Evolutionary conservation across 2,113 vertebrate genomes (phyloP), one percentile per base, ranked within the genome.

Genomic region (Mustela nigripes): DNA sequence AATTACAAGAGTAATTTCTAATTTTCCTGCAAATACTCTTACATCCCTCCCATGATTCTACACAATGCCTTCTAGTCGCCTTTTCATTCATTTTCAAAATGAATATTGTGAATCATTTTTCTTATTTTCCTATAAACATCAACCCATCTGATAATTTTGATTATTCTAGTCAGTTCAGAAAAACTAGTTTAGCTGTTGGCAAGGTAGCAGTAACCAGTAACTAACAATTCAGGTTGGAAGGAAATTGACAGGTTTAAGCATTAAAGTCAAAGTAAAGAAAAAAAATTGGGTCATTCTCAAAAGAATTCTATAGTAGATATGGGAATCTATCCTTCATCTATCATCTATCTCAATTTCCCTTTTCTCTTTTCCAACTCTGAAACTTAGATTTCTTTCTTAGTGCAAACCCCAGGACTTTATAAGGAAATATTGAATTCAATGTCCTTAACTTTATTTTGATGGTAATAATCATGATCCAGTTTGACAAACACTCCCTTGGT

Each of bases 1-100:
- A 94, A 24, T 97, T 60, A 95, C 36, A 26, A 89, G n/a, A 91
- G 31, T 73, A 89, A 88, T 97, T 95, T 95, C 48, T 97, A 85
- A 60, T 21, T 92, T 65, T 80, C 36, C 22, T 84, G 73, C 18
- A 42, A 78, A 74, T 28, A 69, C 16, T 76, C 62, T 62, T 83
- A 36, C 21, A 31, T 5, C 31, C 5, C 67, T 83, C 67, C 24
- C 48, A n/a, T 65, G 9, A 71, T 53, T 94, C 81, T 78, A 91
- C 45, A 50, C 5, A 69, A 71, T 73, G 24, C 11, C 31, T 39
- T 80, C 36, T 74, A 65, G 18, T 71, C 84, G 48, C 6, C 56
- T 93, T 97, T 92, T 65, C 24, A 79, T 69, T 91, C 39, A 45
- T 86, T 96, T 92, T 91, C 33, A 74, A 95, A 92, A 91, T 73